Percentiles rank a stretch among this genome's conserved stretches.
These are phyloP conservation scores for Pelodytes ibericus DNA, from an alignment of 2,797 vertebrate species.

Conservation along the genomic window DNA sequence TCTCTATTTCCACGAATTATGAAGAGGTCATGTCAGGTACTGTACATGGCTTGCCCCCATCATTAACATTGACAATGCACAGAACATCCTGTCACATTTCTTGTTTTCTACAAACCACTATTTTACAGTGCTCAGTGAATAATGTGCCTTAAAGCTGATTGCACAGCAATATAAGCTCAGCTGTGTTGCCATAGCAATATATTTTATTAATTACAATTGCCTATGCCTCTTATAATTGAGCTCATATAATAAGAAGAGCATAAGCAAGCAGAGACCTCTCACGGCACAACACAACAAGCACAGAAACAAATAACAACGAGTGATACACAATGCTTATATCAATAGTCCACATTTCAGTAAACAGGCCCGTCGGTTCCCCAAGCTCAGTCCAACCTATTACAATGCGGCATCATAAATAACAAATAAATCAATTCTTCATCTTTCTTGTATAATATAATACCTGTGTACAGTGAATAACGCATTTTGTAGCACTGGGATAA, in stretches of 20 bases:
- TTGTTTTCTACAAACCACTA: too few relatives aligned
- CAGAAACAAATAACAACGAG: slow-evolving; percentile 9
- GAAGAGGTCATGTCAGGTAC: too few relatives aligned
- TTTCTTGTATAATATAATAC: too few relatives aligned
- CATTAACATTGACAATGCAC: too few relatives aligned
- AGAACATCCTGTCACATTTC: too few relatives aligned
- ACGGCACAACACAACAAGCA: background rate
- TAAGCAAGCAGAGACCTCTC: background rate
- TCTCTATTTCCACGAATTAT: too few relatives aligned
- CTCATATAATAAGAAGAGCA: slow-evolving; percentile 8
- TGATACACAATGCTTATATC: slow-evolving; percentile 21
- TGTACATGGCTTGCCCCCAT: too few relatives aligned
- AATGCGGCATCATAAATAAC: slow-evolving; percentile 32
- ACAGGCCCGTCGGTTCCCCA: background rate
- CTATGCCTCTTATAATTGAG: background rate
- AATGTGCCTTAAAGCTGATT: background rate
- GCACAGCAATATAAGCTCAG: background rate
- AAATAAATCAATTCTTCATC: slow-evolving; percentile 44
- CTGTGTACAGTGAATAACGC: too few relatives aligned
- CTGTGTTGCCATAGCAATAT: background rate
- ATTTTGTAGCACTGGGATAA: too few relatives aligned
- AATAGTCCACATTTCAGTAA: slow-evolving; percentile 10
- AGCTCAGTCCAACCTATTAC: slow-evolving; percentile 15
- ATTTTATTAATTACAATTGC: slow-evolving; percentile 30
- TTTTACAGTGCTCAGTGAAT: too few relatives aligned